phyloP scores from a whole-genome alignment of 2,797 vertebrate species.

The Lophura swinhoii region DNA sequence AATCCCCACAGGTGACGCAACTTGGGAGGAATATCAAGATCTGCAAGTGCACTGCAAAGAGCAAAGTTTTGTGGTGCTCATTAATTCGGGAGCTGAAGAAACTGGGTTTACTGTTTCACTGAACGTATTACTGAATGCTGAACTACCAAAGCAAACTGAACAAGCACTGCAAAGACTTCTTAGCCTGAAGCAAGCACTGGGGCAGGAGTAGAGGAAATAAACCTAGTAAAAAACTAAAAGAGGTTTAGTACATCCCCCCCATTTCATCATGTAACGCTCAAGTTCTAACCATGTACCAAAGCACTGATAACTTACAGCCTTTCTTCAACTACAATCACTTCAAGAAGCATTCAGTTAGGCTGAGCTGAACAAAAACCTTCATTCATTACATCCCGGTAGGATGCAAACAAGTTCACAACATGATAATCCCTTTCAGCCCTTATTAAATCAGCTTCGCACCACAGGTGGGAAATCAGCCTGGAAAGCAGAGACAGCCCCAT shows the following conservation, averaged over 20 bases:
- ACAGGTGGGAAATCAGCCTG: constrained; percentile 74
- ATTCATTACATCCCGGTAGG: constrained; percentile 73
- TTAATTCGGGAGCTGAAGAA: neutral
- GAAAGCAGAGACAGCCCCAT: constrained; percentile 31
- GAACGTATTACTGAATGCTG: neutral
- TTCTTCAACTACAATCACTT: constrained; percentile 49
- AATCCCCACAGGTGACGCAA: neutral
- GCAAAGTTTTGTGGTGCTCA: neutral
- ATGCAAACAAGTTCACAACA: constrained; percentile 74
- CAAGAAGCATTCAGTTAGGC: constrained; percentile 49
- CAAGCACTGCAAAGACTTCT: neutral
- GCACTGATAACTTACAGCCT: neutral
- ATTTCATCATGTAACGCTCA: constrained; percentile 51
- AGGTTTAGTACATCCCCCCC: neutral
- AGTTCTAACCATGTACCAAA: constrained; percentile 52
- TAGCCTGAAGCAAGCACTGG: neutral
- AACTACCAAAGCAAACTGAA: neutral
- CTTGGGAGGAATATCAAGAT: neutral
- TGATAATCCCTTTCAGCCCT: constrained; percentile 80
- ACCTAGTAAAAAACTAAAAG: neutral
- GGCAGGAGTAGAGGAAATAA: neutral
- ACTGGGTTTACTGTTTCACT: neutral
- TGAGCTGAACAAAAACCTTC: constrained; percentile 67
- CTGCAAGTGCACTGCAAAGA: neutral
- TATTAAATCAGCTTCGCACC: constrained; percentile 74